Base-by-base conservation (phyloP, 2,797 vertebrate genomes). In the Lepus townsendii region DNA sequence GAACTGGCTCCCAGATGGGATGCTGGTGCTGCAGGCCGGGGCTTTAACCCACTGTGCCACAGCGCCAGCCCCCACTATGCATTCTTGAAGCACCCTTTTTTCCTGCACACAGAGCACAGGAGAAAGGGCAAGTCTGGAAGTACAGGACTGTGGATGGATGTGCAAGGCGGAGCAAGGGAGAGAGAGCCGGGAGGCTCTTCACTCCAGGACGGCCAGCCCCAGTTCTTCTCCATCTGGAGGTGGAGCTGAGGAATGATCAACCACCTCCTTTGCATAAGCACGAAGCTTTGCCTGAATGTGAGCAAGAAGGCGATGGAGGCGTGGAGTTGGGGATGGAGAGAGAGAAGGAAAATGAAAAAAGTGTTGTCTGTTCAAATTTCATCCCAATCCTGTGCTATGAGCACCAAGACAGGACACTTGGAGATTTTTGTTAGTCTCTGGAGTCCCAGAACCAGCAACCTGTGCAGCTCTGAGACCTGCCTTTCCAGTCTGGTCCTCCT, bases 221-320 rank as follows among this genome's bases (percentile, higher is more conserved):
- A 35, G 86, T 75, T 86, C 90, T 38, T 32, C 42, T 91, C 77
- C 42, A 24, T 19, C 52, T 65, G 30, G 42, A 47, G 42, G 54
- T 80, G 42, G 71, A 93, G 86, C 68, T 75, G 19, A 93, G 76
- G 54, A 83, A 83, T 71, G 71, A 84, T 88, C 85, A 68, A 79
- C 19, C 35, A 91, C 42, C 14, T 90, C 16, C 24, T 69, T 19
- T n/a, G 35, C 32, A n/a, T 27, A 35, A 66, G 12, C 63, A 73
- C 52, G 62, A 94, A 63, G 65, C 84, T 85, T 84, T 95, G 75
- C n/a, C n/a, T 57, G 20, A 89, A 80, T n/a, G 38, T 78, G 86
- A 47, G 62, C 68, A 77, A 91, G 83, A 68, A 42, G 32, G 75
- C 30, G 66, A 52, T 57, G 24, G 72, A 71, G 54, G 32, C 52